Evolutionary conservation across 2,888 invertebrate genomes (phyloP), one percentile per base, ranked within the genome.

Genomic region (Apeira syringaria): DNA sequence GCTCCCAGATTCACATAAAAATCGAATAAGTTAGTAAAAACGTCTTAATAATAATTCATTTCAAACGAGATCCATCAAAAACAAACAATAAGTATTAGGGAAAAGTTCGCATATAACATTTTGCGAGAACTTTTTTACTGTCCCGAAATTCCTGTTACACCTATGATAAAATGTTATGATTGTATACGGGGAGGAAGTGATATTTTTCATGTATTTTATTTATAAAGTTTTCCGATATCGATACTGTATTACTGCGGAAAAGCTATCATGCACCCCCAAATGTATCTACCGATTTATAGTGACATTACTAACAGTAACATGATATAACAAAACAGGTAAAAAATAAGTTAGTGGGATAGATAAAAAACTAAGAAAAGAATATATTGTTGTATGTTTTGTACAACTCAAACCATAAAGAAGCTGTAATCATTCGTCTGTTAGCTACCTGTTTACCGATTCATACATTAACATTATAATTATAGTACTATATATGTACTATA

Each of bases 101-200:
- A 58, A 64, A 84, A 81, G 68, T 84, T 81, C 55, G 62, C 61
- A 67, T 68, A 80, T 77, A 81, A 78, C 74, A 61, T 66, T 69
- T 61, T 43, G 64, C 54, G 64, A 59, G 58, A 64, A 80, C 81
- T 68, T 82, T 87, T 86, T 88, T 87, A 87, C 76, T 78, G 69
- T 76, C 51, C 66, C 69, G 73, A 74, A 78, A 79, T 82, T 78
- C 74, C 7, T 73, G 84, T 82, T 87, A 81, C 85, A 87, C 87
- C 83, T 88, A 86, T 87, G 88, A 89, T 86, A 75, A 79, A 84
- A 86, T 87, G 82, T 86, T 74, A 82, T 68, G 78, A 77, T 66
- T 54, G 65, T 67, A 61, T 63, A 54, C 58, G 55, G 59, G 62
- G 62, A 55, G 53, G 59, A 69, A 65, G 56, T 53, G 59, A 74